A percentile compares a stretch with the other conserved stretches of the same genome.
Conservation (phyloP, 1,140 invertebrate species). For the Drosophila nasuta region DNA sequence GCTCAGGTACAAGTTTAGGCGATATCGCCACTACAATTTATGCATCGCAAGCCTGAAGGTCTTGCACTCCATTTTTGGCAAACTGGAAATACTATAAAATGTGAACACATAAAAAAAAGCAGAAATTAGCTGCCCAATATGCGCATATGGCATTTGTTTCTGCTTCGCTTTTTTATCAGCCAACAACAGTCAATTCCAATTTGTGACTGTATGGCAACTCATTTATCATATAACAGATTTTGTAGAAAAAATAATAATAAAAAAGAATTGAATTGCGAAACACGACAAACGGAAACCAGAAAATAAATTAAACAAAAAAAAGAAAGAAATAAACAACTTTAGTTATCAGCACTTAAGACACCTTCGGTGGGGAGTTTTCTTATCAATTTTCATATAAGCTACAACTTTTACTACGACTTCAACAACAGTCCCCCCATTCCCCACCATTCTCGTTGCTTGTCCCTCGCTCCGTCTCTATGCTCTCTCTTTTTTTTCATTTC, state of each 20-base stretch:
- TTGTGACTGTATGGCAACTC: slow-evolving; percentile 53
- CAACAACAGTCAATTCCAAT: slow-evolving; percentile 43
- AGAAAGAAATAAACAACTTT: slow-evolving; percentile 19
- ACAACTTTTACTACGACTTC: slow-evolving; percentile 31
- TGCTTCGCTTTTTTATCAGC: slow-evolving; percentile 61
- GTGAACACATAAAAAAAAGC: slow-evolving; percentile 3
- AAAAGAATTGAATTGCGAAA: slow-evolving; percentile 60
- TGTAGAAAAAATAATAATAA: slow-evolving; percentile 18
- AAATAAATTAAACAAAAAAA: slow-evolving; percentile 21
- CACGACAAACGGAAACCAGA: slow-evolving; percentile 49
- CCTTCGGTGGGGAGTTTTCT: slow-evolving; percentile 13
- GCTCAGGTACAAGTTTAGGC: slow-evolving; percentile 22
- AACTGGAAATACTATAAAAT: slow-evolving; percentile 46
- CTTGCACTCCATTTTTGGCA: slow-evolving; percentile 63
- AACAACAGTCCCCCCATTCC: neutral
- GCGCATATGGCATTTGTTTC: slow-evolving; percentile 43
- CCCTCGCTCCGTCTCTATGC: neutral
- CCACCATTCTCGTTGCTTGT: neutral
- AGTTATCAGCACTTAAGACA: slow-evolving; percentile 42
- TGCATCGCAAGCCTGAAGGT: slow-evolving; percentile 38
- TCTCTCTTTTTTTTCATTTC: neutral
- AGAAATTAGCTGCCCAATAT: slow-evolving; percentile 19
- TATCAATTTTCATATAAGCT: slow-evolving; percentile 34
- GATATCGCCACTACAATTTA: slow-evolving; percentile 30
- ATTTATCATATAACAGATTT: slow-evolving; percentile 58